Conservation (phyloP, 2,888 invertebrate genomes). For the Drosophila paracracens region DNA sequence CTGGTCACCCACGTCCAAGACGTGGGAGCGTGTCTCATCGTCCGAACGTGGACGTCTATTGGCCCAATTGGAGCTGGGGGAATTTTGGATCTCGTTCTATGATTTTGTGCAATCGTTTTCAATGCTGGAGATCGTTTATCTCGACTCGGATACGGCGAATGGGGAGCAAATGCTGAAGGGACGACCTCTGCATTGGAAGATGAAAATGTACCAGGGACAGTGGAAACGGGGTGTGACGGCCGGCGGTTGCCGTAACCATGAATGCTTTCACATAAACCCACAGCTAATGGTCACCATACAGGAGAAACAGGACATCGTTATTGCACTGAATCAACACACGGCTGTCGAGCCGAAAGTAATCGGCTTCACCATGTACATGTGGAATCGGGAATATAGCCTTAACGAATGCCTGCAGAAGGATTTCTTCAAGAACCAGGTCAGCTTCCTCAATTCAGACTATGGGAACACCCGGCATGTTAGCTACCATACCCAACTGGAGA, state of each 20-base stretch:
- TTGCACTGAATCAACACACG: constrained; percentile 95
- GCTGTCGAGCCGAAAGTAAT: constrained; percentile 97
- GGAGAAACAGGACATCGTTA: constrained; percentile 93
- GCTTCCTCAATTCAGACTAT: constrained; percentile 94
- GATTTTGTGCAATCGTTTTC: constrained; percentile 94
- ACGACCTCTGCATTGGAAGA: constrained; percentile 92
- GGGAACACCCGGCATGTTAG: constrained; percentile 96
- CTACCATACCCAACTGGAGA: constrained; percentile 91
- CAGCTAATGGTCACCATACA: constrained; percentile 92
- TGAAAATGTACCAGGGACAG: constrained; percentile 93
- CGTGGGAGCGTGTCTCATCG: constrained; percentile 92
- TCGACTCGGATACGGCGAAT: constrained; percentile 94
- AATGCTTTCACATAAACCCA: constrained; percentile 97
- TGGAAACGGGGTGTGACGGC: constrained; percentile 95
- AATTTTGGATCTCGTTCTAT: constrained; percentile 93
- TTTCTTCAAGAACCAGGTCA: constrained; percentile 94
- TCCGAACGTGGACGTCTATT: constrained; percentile 90
- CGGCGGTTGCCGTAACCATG: constrained; percentile 95
- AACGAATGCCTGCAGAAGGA: constrained; percentile 91
- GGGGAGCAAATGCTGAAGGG: constrained; percentile 92
- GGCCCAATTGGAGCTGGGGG: constrained; percentile 89
- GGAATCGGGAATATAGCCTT: constrained; percentile 80
- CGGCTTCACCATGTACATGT: constrained; percentile 93
- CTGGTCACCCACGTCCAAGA: constrained; percentile 89
- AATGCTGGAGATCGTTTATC: constrained; percentile 92